Percentiles rank a stretch among this genome's conserved stretches.
These are phyloP conservation scores for Druceiella hillmani DNA, from an alignment of 2,888 invertebrate species.

Conservation along the genomic window DNA sequence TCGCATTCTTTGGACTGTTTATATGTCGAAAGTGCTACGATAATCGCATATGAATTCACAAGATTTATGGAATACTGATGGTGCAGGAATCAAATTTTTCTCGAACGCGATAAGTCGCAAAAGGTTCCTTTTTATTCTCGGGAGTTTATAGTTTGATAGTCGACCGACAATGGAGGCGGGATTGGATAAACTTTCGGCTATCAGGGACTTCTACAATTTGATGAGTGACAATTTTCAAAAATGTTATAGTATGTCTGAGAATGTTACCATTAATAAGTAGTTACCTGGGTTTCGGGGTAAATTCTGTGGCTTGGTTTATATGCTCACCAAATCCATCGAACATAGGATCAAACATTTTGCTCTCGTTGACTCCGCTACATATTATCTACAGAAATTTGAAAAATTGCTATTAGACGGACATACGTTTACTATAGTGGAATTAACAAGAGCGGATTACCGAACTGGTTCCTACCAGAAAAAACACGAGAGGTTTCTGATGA, in stretches of 20 bases:
- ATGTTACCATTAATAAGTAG: conserved; percentile 15
- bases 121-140: conserved; percentile 9
- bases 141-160: conserved; percentile 11
- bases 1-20: conserved; percentile 12
- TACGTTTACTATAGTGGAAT: too few relatives aligned
- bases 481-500: too few relatives aligned
- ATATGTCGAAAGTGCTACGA: conserved; percentile 13
- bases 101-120: conserved; percentile 11
- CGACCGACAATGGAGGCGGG: conserved; percentile 8
- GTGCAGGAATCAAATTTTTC: conserved; percentile 12
- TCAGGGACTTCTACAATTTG: conserved; percentile 11
- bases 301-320: conserved; percentile 12
- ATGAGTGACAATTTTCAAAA: conserved; percentile 12
- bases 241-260: conserved; percentile 9
- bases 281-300: conserved; percentile 12
- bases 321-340: conserved; percentile 15
- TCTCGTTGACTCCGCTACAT: conserved; percentile 12
- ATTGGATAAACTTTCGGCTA: conserved; percentile 11
- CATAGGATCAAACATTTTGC: conserved; percentile 14
- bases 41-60: conserved; percentile 13
- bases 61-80: conserved; percentile 15
- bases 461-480: too few relatives aligned
- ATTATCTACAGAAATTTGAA: too few relatives aligned
- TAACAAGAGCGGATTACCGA: too few relatives aligned
- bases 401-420: too few relatives aligned